A percentile compares a stretch with the other conserved stretches of the same genome.
phyloP scores from a whole-genome alignment of 2,888 invertebrate genomes.

The Cylloceria caligata region DNA sequence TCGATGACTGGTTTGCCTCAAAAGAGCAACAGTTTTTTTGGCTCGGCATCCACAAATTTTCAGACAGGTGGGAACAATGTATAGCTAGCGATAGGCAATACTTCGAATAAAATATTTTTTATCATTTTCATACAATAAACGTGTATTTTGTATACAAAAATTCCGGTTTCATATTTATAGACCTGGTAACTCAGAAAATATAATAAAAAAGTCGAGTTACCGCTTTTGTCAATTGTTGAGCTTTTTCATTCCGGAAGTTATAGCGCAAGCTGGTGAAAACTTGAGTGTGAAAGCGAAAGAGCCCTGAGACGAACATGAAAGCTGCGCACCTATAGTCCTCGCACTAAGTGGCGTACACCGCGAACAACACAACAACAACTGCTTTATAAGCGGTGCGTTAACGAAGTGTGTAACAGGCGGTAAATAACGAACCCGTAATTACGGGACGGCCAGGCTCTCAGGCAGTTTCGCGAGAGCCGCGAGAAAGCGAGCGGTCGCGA shows the following conservation, averaged over 20 bases:
- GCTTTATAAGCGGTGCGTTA: slow-evolving; percentile 83
- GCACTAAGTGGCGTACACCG: slow-evolving; percentile 31
- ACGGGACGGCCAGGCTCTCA: slow-evolving; percentile 78
- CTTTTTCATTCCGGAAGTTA: background rate
- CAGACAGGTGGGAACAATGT: too few relatives aligned
- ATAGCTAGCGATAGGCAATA: too few relatives aligned
- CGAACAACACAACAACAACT: slow-evolving; percentile 65
- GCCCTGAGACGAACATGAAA: slow-evolving; percentile 4
- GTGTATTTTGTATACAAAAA: too few relatives aligned
- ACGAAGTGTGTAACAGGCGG: slow-evolving; percentile 84
- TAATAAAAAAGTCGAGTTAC: slow-evolving; percentile 5
- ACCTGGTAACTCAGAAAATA: slow-evolving; percentile 26
- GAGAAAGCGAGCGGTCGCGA: slow-evolving; percentile 68
- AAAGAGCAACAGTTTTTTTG: too few relatives aligned
- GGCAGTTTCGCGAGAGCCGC: slow-evolving; percentile 65
- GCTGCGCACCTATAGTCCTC: slow-evolving; percentile 12
- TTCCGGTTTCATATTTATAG: too few relatives aligned
- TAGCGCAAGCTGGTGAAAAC: background rate
- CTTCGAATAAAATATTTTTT: too few relatives aligned
- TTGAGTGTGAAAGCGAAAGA: background rate
- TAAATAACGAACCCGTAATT: slow-evolving; percentile 84
- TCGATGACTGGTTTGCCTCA: too few relatives aligned
- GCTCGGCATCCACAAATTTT: too few relatives aligned
- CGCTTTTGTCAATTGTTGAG: slow-evolving; percentile 6
- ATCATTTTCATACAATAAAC: too few relatives aligned